Evolutionary conservation across 2,888 invertebrate genomes (phyloP).

Genomic region (Nebria brevicollis): DNA sequence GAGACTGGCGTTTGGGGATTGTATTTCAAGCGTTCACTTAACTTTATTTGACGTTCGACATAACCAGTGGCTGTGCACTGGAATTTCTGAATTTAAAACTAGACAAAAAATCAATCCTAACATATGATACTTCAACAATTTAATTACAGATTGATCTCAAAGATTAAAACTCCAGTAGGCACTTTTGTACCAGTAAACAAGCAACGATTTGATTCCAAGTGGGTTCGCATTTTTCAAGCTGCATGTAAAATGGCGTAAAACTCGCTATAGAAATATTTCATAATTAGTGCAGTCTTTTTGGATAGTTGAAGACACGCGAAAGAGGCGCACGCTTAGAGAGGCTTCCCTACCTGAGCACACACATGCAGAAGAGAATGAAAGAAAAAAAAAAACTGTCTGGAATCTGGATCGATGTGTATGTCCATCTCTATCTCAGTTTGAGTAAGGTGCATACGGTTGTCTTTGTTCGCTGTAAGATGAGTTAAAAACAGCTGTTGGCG

Average conservation of each 20-base stretch:
- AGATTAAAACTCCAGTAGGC: too few relatives aligned
- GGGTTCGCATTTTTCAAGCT: too few relatives aligned
- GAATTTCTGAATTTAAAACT: neutral
- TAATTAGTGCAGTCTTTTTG: conserved; percentile 37
- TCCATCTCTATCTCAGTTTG: conserved; percentile 30
- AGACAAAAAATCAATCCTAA: neutral
- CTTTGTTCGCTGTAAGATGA: conserved; percentile 23
- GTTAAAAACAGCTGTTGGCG: conserved; percentile 53
- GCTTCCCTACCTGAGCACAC: conserved; percentile 14
- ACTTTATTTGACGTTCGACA: conserved; percentile 2
- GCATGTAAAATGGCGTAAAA: too few relatives aligned
- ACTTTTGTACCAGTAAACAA: too few relatives aligned
- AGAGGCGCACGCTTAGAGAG: conserved; percentile 12
- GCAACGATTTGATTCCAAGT: too few relatives aligned
- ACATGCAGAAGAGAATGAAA: conserved; percentile 28
- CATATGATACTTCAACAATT: too few relatives aligned
- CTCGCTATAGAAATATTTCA: conserved; percentile 41
- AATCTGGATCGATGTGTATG: conserved; percentile 56
- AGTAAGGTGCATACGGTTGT: neutral
- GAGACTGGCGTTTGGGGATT: conserved; percentile 27
- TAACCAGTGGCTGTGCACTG: conserved; percentile 11
- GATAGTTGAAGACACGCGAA: neutral
- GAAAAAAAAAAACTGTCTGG: conserved; percentile 59
- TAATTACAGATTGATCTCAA: too few relatives aligned
- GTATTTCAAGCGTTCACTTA: conserved; percentile 16